phyloP scores from a whole-genome alignment of 2,888 invertebrate species.

The Philereme vetulata region DNA sequence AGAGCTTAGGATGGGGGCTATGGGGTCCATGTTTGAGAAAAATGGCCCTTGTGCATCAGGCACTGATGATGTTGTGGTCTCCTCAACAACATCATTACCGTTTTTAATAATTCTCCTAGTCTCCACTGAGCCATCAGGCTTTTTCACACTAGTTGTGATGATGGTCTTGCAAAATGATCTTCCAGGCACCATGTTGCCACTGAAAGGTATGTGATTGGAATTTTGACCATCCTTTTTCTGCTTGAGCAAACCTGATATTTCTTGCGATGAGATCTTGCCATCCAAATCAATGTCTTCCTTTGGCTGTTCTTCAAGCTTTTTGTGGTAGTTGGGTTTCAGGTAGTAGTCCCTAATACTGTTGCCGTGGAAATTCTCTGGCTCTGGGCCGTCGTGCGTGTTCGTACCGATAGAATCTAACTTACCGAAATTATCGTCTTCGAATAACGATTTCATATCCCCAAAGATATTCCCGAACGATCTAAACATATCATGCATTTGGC shows the following conservation, averaged over 20 bases:
- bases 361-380: conserved; percentile 52
- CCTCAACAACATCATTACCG: conserved; percentile 71
- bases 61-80: conserved; percentile 56
- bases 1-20: conserved; percentile 43
- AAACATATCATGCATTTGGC: conserved; percentile 71
- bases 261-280: conserved; percentile 72
- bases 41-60: conserved; percentile 46
- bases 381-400: conserved; percentile 30
- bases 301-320: conserved; percentile 44
- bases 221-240: conserved; percentile 53
- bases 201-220: conserved; percentile 49
- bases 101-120: conserved; percentile 71
- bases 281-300: conserved; percentile 70
- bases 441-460: conserved; percentile 64
- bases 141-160: conserved; percentile 73
- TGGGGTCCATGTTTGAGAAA: conserved; percentile 52
- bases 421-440: conserved; percentile 49
- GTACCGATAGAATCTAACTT: conserved; percentile 12
- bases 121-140: conserved; percentile 72
- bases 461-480: conserved; percentile 66
- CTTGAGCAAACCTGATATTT: conserved; percentile 71
- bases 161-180: conserved; percentile 71
- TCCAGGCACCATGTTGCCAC: conserved; percentile 62
- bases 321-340: conserved; percentile 72
- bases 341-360: conserved; percentile 70